Conservation (phyloP, 64 coral and sea anemone genomes). For the Cladopsammia gracilis region DNA sequence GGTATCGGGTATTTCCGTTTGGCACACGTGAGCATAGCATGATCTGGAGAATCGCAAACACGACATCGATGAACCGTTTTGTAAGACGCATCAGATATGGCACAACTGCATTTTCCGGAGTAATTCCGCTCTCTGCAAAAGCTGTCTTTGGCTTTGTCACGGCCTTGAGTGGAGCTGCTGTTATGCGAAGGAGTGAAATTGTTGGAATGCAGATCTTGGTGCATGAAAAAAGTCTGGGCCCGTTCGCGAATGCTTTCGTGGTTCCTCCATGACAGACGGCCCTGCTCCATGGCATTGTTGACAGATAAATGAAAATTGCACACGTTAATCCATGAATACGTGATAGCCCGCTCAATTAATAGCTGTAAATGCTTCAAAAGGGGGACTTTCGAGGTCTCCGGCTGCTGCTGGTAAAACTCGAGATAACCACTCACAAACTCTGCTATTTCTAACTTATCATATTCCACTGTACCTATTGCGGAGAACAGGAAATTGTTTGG, state of each 20-base stretch:
- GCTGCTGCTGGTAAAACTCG: slow-evolving; percentile 55
- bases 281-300: slow-evolving; percentile 31
- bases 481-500: slow-evolving; percentile 53
- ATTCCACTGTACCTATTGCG: slow-evolving; percentile 25
- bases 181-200: background rate
- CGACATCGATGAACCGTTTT: background rate
- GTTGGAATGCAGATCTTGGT: slow-evolving; percentile 24
- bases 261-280: slow-evolving; percentile 13
- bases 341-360: slow-evolving; percentile 50
- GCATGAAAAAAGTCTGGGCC: slow-evolving; percentile 59
- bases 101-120: background rate
- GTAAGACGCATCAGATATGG: background rate
- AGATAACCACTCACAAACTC: slow-evolving; percentile 60
- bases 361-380: slow-evolving; percentile 60
- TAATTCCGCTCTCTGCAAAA: slow-evolving; percentile 38
- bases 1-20: slow-evolving; percentile 22
- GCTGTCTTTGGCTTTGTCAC: background rate
- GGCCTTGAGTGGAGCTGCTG: background rate
- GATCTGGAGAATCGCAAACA: slow-evolving; percentile 22
- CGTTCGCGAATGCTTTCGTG: slow-evolving; percentile 5
- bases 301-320: slow-evolving; percentile 45
- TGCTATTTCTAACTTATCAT: slow-evolving; percentile 38
- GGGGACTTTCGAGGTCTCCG: slow-evolving; percentile 29
- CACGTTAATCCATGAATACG: slow-evolving; percentile 50
- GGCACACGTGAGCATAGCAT: slow-evolving; percentile 43